These are phyloP conservation scores for Oscheius sp. DNA, from an alignment of 2,888 invertebrate genomes.

Conservation along the genomic window DNA sequence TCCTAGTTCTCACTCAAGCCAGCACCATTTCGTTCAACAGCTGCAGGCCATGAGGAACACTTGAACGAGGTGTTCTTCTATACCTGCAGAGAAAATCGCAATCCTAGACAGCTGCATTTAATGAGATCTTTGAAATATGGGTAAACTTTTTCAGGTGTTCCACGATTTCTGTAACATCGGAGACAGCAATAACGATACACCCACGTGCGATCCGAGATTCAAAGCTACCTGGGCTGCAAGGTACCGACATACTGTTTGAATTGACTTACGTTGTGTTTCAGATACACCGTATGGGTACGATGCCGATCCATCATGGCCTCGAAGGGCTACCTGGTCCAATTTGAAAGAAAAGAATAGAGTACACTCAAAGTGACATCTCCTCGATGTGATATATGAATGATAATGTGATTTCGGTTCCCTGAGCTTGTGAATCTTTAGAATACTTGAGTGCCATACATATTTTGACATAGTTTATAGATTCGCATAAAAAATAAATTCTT, in stretches of 20 bases:
- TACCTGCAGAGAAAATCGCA: too few species aligned
- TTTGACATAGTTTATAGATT: neutral
- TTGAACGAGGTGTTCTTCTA: too few species aligned
- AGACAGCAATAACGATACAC: neutral
- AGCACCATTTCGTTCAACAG: too few species aligned
- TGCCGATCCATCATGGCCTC: constrained; percentile 72
- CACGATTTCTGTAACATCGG: constrained; percentile 24
- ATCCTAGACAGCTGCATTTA: constrained; percentile 57
- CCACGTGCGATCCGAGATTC: constrained; percentile 12
- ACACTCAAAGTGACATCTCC: neutral
- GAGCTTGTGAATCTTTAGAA: too few species aligned
- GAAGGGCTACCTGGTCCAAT: constrained; percentile 69
- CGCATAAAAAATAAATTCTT: neutral
- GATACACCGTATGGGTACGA: constrained; percentile 72
- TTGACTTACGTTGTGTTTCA: constrained; percentile 7
- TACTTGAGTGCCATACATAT: too few species aligned
- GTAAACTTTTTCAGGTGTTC: constrained; percentile 17
- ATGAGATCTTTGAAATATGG: constrained; percentile 56
- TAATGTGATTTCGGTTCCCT: too few species aligned
- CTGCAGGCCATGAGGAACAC: too few species aligned
- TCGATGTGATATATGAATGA: neutral
- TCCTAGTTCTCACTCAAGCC: neutral
- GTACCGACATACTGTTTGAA: constrained; percentile 16
- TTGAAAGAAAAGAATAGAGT: constrained; percentile 34
- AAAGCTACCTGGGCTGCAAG: constrained; percentile 65